Evolutionary conservation across 2,113 vertebrate genomes (phyloP).

Genomic region (Chloroceryle aenea): DNA sequence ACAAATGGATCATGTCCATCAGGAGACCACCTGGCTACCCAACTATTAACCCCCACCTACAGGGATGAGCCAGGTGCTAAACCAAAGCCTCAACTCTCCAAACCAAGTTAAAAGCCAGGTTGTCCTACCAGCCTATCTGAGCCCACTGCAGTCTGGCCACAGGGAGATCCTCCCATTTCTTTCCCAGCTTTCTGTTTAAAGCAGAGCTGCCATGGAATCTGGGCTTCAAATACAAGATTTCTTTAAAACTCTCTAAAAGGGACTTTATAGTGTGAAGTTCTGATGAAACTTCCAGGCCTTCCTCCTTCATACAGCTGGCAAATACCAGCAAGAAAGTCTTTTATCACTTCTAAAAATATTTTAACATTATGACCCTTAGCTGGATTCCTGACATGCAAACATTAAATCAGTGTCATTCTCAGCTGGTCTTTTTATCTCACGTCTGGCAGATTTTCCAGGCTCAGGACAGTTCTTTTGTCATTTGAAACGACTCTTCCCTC

Average conservation of each 20-base stretch:
- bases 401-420: not conserved
- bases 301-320: not conserved
- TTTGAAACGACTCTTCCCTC: constrained; percentile 4
- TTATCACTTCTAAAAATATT: not conserved
- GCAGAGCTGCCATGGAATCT: not conserved
- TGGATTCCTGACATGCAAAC: not conserved
- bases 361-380: not conserved
- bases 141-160: not conserved
- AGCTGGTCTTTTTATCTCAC: not conserved
- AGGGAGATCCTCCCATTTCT: not conserved
- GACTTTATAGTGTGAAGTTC: not conserved
- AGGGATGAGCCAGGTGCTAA: not conserved
- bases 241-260: not conserved
- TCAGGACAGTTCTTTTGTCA: constrained; percentile 25
- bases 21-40: not conserved
- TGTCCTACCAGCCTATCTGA: not conserved
- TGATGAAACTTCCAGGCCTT: not conserved
- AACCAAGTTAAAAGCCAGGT: not conserved
- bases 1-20: accelerated
- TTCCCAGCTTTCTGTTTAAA: not conserved
- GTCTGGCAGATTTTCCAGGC: not conserved
- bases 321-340: not conserved
- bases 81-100: not conserved
- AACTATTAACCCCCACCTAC: not conserved
- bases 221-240: not conserved